These are phyloP conservation scores for Meriones unguiculatus DNA, from an alignment of 2,113 vertebrate species.

Conservation along the genomic window DNA sequence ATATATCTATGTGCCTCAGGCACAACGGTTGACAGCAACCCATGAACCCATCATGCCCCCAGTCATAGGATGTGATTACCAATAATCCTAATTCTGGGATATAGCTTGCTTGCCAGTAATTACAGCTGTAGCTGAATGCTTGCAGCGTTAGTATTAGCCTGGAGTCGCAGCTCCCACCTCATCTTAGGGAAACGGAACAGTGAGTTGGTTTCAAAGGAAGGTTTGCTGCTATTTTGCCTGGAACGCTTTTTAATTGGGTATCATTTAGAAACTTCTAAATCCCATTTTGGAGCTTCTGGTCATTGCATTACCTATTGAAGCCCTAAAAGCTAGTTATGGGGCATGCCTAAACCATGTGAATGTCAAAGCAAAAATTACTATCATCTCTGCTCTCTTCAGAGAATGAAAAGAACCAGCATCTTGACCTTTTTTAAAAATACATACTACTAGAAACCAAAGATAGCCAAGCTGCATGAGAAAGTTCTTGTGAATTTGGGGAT, in stretches of 20 bases:
- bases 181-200: constrained; percentile 61
- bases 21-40: constrained; percentile 64
- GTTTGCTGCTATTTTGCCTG: constrained; percentile 86
- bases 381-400: constrained; percentile 58
- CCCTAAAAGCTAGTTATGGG: constrained; percentile 81
- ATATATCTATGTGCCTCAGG: constrained; percentile 54
- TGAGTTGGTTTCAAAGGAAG: constrained; percentile 80
- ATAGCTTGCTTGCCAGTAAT: constrained; percentile 79
- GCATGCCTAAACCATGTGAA: constrained; percentile 77
- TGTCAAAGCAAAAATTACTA: constrained; percentile 78
- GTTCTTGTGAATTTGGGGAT: neutral
- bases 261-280: constrained; percentile 86
- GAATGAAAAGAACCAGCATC: constrained; percentile 71
- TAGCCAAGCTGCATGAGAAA: constrained; percentile 14
- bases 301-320: constrained; percentile 82
- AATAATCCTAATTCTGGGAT: constrained; percentile 81
- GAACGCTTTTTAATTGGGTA: constrained; percentile 89
- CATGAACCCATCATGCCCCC: constrained; percentile 64
- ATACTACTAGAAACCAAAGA: constrained; percentile 64
- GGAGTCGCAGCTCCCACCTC: constrained; percentile 15
- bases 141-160: constrained; percentile 46
- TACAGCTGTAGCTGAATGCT: constrained; percentile 69
- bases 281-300: constrained; percentile 85
- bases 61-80: constrained; percentile 68
- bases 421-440: constrained; percentile 63